Conservation (phyloP, 2,113 vertebrate genomes). For the Stictonetta naevosa region DNA sequence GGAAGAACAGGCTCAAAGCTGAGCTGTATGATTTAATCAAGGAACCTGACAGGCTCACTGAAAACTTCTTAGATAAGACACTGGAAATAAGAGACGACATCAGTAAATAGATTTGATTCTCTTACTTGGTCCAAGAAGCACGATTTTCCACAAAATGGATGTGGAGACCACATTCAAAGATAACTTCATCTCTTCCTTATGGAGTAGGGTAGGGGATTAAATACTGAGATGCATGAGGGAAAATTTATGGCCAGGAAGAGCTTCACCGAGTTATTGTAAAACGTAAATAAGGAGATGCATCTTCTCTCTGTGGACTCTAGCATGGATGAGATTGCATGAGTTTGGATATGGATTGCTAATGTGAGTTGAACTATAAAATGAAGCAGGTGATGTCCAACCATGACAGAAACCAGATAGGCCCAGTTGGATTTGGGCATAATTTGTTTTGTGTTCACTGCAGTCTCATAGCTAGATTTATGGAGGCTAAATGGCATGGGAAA, state of each 20-base stretch:
- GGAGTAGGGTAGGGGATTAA: neutral
- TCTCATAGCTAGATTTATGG: conserved; percentile 63
- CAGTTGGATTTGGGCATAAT: conserved; percentile 58
- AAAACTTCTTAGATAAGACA: conserved; percentile 66
- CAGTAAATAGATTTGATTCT: conserved; percentile 52
- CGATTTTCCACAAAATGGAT: neutral
- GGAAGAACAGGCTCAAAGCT: conserved; percentile 43
- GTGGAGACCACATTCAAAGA: neutral
- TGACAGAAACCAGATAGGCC: conserved; percentile 71
- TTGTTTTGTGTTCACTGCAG: conserved; percentile 59
- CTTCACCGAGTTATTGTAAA: neutral
- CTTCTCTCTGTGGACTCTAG: neutral
- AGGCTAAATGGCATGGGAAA: conserved; percentile 61
- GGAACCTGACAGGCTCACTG: conserved; percentile 67
- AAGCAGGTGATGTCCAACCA: conserved; percentile 70
- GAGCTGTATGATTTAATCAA: conserved; percentile 74
- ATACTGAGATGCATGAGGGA: neutral
- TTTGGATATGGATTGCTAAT: conserved; percentile 41
- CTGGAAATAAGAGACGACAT: conserved; percentile 65
- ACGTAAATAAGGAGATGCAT: neutral
- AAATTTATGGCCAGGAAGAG: neutral
- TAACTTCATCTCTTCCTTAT: neutral
- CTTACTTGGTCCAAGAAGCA: neutral
- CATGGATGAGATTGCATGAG: conserved; percentile 20
- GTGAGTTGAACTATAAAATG: conserved; percentile 41